Percentiles rank a stretch among this genome's conserved stretches.
These are phyloP conservation scores for Gryon sp. DNA, from an alignment of 1,140 invertebrate species.

Conservation along the genomic window DNA sequence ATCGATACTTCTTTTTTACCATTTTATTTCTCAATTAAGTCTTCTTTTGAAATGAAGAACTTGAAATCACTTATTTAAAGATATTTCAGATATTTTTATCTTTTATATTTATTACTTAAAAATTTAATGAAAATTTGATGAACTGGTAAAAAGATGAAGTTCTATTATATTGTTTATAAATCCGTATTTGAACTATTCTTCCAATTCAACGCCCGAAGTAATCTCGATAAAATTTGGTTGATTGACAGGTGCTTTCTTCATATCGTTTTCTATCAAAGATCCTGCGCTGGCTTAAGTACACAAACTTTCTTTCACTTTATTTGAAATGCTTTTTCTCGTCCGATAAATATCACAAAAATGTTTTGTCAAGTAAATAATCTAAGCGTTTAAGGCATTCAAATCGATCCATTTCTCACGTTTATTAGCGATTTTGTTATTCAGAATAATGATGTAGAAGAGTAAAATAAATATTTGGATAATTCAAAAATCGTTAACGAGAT, in stretches of 20 bases:
- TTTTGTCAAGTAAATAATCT: background rate
- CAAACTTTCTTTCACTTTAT: conserved; percentile 22
- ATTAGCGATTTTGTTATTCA: conserved; percentile 25
- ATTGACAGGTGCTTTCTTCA: conserved; percentile 74
- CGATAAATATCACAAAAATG: no score
- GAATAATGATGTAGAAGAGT: no score
- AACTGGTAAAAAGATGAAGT: no score
- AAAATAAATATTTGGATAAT: no score
- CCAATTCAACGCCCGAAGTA: conserved; percentile 75
- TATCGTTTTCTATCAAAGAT: conserved; percentile 52
- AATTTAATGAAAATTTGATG: no score
- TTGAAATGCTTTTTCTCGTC: conserved; percentile 10
- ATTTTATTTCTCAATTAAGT: no score
- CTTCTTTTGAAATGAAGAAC: no score
- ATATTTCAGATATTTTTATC: no score
- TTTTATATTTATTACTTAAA: no score
- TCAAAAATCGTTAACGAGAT: background rate
- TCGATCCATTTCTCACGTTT: conserved; percentile 22
- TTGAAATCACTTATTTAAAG: no score
- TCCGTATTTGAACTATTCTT: conserved; percentile 30
- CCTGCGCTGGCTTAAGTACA: conserved; percentile 34
- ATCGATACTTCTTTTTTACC: no score
- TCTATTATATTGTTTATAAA: conserved; percentile 9
- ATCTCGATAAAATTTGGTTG: conserved; percentile 75
- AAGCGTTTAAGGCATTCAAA: conserved; percentile 1